Evolutionary conservation across 2,797 vertebrate genomes (phyloP), one percentile per base, ranked within the genome.

Genomic region (Phylloscopus collybita): DNA sequence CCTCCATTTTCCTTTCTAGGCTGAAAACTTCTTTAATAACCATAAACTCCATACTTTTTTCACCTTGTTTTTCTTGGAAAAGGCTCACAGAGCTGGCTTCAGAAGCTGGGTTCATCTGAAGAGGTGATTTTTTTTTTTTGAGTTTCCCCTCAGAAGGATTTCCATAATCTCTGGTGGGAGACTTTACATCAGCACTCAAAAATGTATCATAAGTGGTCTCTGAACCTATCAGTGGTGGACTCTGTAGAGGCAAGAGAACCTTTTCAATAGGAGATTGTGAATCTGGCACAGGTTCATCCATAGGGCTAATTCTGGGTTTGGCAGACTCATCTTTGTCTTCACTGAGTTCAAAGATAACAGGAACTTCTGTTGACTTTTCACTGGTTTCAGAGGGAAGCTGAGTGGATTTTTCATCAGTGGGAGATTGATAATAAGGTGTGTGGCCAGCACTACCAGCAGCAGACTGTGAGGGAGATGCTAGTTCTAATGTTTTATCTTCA

Each of bases 391-490:
- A 86, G 56, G 56, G 56, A 76, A 69, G 54, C 23, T 69, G 72
- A 53, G 22, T 76, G 51, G 96, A 94, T 89, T 98, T 99, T 97
- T 99, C 99, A 11, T 99, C 99, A 3, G 98, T 98, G 69, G 99
- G 99, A 93, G 99, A 99, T 69, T 99, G 99, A 97, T 99, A 98
- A 97, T 99, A 99, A 96, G 99, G 99, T 36, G 99, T 99, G 95
- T 99, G 99, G 74, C 99, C 99, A 93, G 99, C 98, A 96, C 98
- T 98, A 95, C 98, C 98, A 69, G 97, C 97, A 81, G 93, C 97
- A 73, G 99, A 99, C 90, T 99, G 99, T 86, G 99, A 98, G 4
- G 99, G 99, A 88, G 98, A 98, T 45, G 98, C 97, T 60, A 98
- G 98, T 96, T 99, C 98, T 94, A 99, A 86, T 38, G 98, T 99